Conservation (phyloP, 2,113 vertebrate species). For the Nannobrachium achirus region DNA sequence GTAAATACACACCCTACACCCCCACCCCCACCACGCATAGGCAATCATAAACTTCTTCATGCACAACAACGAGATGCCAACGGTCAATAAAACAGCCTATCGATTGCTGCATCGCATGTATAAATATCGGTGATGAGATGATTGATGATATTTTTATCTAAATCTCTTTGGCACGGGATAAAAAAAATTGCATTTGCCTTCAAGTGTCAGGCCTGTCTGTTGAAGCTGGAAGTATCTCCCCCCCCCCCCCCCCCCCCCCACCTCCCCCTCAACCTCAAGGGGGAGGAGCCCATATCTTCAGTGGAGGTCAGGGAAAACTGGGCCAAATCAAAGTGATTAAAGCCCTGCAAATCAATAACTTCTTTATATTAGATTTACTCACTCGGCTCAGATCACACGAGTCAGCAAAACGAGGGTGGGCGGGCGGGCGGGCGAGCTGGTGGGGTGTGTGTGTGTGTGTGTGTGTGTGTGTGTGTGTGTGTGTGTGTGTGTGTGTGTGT, state of each 20-base stretch:
- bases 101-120: conserved; percentile 43
- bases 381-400: conserved; percentile 54
- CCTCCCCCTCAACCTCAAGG: conserved; percentile 27
- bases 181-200: conserved; percentile 71
- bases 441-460: too few relatives aligned
- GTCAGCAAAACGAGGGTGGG: conserved; percentile 74
- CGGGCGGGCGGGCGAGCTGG: too few relatives aligned
- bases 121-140: conserved; percentile 73
- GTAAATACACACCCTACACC: neutral
- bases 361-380: conserved; percentile 81
- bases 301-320: conserved; percentile 74
- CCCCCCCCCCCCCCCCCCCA: too few relatives aligned
- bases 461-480: too few relatives aligned
- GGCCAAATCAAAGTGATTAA: conserved; percentile 82
- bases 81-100: conserved; percentile 29
- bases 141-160: conserved; percentile 68
- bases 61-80: conserved; percentile 25
- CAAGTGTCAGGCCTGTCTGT: conserved; percentile 42
- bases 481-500: too few relatives aligned
- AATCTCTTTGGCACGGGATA: conserved; percentile 60
- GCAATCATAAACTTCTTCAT: conserved; percentile 5
- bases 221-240: conserved; percentile 23
- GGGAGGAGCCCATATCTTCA: conserved; percentile 43
- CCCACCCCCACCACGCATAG: conserved; percentile 6
- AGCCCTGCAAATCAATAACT: conserved; percentile 76